Evolutionary conservation across 1,140 invertebrate genomes (phyloP).

Genomic region (Liolophura sinensis): DNA sequence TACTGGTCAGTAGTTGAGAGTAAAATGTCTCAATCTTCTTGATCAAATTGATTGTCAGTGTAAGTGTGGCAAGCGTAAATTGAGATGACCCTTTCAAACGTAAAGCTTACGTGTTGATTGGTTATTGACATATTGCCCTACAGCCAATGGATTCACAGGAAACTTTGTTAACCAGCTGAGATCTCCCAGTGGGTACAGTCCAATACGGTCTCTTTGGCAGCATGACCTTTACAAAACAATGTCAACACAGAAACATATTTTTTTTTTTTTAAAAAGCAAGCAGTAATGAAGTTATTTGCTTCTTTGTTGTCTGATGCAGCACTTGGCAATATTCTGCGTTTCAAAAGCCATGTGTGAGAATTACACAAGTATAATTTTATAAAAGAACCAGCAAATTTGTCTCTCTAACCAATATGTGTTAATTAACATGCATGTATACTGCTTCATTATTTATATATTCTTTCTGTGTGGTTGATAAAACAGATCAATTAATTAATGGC

Average conservation of each 20-base stretch:
- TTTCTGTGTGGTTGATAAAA: no score
- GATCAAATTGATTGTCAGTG: not conserved
- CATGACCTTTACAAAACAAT: conserved; percentile 52
- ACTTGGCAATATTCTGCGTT: no score
- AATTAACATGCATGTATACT: no score
- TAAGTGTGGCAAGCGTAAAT: not conserved
- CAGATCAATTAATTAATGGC: no score
- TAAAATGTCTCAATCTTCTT: not conserved
- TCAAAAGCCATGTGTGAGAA: no score
- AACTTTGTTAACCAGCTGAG: conserved; percentile 55
- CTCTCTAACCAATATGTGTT: not conserved
- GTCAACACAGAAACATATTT: not conserved
- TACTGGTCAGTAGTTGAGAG: not conserved
- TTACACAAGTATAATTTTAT: not conserved
- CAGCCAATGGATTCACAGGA: conserved; percentile 58
- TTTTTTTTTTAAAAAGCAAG: no score
- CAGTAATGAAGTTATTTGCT: no score
- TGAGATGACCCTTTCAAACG: not conserved
- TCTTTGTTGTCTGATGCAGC: no score
- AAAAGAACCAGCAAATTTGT: not conserved
- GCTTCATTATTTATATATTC: no score
- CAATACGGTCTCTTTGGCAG: conserved; percentile 54
- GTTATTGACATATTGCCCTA: conserved; percentile 64
- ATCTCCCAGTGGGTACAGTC: conserved; percentile 54
- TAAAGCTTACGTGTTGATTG: conserved; percentile 41